Evolutionary conservation across 2,797 vertebrate species (phyloP), one percentile per base, ranked within the genome.

Genomic region (Argya squamiceps): DNA sequence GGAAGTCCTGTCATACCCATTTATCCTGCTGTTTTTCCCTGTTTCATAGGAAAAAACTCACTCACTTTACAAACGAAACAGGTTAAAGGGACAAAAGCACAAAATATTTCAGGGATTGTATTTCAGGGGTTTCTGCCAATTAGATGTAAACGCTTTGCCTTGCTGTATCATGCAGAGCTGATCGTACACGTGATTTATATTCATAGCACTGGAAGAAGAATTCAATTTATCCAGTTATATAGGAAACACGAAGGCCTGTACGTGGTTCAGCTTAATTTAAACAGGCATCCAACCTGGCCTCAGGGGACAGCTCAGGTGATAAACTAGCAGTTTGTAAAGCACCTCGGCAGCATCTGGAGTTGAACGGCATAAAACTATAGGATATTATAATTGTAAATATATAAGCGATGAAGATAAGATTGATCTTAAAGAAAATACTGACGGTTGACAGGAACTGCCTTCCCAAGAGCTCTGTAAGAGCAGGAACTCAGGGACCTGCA

Each of bases 381-480:
- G 6, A 24, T 46, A 36, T 53, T 49, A 41, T 4, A 60, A 36
- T 2, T 27, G 6, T 16, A 68, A 44, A 46, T 2, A 30, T 24
- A 30, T 8, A 36, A 46, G 26, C 18, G 26, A 55, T 41, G 60
- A 63, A 37, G 21, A 32, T 14, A 49, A 71, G 22, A 60, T 9
- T 12, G 36, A 44, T 63, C 9, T 39, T 46, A n/a, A 29, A 44
- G 14, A 12, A 37, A 89, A 47, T 6, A 24, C 5, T 9, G 43
- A 36, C 49, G 36, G 22, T 14, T 20, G 15, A 5, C 10, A 71
- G 2, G 23, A 36, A 34, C 0, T 3, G 3, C 50, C 14, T 55
- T 50, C 43, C 39, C 9, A 39, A 44, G 27, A 29, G 18, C 24
- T 17, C 59, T 18, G 1, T 7, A 10, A n/a, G 24, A 43, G 24